A percentile compares a stretch with the other conserved stretches of the same genome.
Evolutionary conservation across 2,113 vertebrate species (phyloP).

Genomic region (Centropus unirufus): DNA sequence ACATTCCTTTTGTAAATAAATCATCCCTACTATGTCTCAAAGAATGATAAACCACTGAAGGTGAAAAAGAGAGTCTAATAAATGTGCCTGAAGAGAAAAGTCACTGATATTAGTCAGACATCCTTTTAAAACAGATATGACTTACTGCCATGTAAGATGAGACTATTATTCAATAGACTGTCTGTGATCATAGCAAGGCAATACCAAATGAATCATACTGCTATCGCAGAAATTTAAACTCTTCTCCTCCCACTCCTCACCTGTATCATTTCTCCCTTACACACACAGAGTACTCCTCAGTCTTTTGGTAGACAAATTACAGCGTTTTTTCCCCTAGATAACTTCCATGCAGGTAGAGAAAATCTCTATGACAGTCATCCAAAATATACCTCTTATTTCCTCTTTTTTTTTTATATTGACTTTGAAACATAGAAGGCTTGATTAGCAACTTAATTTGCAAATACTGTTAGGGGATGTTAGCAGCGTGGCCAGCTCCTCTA

Average conservation of each 20-base stretch:
- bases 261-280: neutral
- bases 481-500: too few relatives aligned
- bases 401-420: too few relatives aligned
- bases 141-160: neutral
- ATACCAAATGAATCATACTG: neutral
- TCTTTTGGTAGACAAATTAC: neutral
- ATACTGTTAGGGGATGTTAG: too few relatives aligned
- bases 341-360: neutral
- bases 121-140: neutral
- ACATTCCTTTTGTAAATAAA: too few relatives aligned
- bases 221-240: neutral
- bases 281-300: neutral
- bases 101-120: neutral
- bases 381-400: too few relatives aligned
- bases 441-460: too few relatives aligned
- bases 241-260: neutral
- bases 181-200: neutral
- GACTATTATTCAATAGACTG: neutral
- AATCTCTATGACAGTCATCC: neutral
- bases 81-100: neutral
- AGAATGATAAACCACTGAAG: too few relatives aligned
- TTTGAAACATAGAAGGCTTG: too few relatives aligned
- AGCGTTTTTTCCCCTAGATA: neutral
- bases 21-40: too few relatives aligned
- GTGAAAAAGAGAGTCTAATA: neutral